Evolutionary conservation across 2,888 invertebrate species (phyloP), one percentile per base, ranked within the genome.

Genomic region (Slavum lentiscoides): DNA sequence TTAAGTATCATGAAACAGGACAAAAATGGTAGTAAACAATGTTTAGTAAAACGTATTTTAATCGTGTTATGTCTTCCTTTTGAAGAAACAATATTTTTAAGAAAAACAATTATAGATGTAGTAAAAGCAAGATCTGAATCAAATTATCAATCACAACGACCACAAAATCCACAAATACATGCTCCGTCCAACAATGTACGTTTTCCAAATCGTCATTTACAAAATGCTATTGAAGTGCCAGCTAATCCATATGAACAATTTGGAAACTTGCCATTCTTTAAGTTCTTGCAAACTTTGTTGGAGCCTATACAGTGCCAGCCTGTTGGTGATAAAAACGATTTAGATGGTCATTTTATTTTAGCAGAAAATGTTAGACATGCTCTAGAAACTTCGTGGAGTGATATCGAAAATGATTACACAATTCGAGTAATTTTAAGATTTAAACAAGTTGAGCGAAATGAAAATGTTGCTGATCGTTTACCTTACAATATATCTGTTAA

Each of bases 371-470:
- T 72, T 23, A 80, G 70, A 64, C 80, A 80, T 64, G 55, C 55
- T 55, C 72, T 80, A 55, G 23, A 58, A 2, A 80, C 72, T 17
- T 72, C 80, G 8, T 80, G 80, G 80, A 72, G 58, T 62, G 72
- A 58, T 39, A 6, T 39, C 19, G 72, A 11, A 72, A 64, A 80
- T 66, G 80, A 70, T 39, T 80, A 80, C 43, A 80, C 64, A 80
- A 58, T 80, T 23, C 80, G 72, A 66, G 72, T 80, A 13, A 72
- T 80, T 23, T 64, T 80, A 64, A 70, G 80, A 80, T 72, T 80
- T n/a, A 30, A 55, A 39, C 80, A 58, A 64, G 17, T 58, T 23
- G 64, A n/a, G n/a, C 55, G 17, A 58, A 15, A 58, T 39, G 80
- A 72, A 72, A 80, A 80, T 80, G 70, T 55, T 19, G 37, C 55